Conservation (phyloP, 2,797 vertebrate species). For the Adrianichthys oophorus region DNA sequence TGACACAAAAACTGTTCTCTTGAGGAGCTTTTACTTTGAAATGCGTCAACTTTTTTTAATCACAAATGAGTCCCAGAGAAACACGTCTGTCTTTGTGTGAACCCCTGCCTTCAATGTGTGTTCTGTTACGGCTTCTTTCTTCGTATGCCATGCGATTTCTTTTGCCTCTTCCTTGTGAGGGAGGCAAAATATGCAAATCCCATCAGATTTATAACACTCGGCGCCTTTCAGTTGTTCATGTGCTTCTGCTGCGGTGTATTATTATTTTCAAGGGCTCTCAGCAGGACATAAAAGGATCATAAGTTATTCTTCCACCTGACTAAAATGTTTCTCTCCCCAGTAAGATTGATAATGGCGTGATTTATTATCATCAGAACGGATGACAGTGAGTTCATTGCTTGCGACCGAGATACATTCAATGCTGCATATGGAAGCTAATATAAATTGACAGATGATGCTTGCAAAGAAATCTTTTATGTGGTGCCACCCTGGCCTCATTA, state of each 20-base stretch:
- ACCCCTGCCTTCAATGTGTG: constrained; percentile 44
- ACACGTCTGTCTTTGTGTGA: constrained; percentile 39
- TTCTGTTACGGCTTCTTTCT: constrained; percentile 35
- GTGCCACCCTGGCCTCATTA: constrained; percentile 70
- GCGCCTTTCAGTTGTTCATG: constrained; percentile 60
- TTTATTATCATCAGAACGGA: constrained; percentile 64
- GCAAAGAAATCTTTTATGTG: constrained; percentile 66
- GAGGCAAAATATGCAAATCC: constrained; percentile 73
- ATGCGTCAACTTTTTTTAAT: constrained; percentile 37
- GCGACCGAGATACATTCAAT: constrained; percentile 50
- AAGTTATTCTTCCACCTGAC: constrained; percentile 76
- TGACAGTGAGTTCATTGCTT: constrained; percentile 57
- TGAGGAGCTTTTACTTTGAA: constrained; percentile 44
- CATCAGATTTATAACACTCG: constrained; percentile 73
- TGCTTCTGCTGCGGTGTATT: constrained; percentile 65
- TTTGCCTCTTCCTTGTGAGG: constrained; percentile 45
- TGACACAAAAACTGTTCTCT: constrained; percentile 23
- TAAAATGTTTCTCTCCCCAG: constrained; percentile 58
- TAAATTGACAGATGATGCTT: constrained; percentile 64
- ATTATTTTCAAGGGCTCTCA: constrained; percentile 78
- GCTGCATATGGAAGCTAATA: constrained; percentile 61
- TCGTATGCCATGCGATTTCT: constrained; percentile 49
- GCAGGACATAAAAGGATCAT: constrained; percentile 73
- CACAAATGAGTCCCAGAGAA: constrained; percentile 47
- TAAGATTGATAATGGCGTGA: constrained; percentile 70